Conservation (phyloP, 2,888 invertebrate genomes). For the Anoplius nigerrimus region DNA sequence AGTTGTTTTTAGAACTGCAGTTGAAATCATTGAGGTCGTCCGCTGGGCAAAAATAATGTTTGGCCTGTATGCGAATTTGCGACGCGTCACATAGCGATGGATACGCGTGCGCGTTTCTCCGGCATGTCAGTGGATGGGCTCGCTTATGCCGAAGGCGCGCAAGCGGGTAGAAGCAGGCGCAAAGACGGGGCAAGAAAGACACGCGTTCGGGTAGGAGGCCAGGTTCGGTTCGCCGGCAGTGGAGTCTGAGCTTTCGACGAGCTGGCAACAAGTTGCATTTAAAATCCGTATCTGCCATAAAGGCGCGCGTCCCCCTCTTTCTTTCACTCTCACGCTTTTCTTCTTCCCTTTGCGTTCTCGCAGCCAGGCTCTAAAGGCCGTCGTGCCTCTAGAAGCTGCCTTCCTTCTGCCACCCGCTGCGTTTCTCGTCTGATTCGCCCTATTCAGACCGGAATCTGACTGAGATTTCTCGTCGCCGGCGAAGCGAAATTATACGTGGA, state of each 20-base stretch:
- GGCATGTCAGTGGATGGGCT: too few relatives aligned
- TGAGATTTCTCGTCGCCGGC: conserved; percentile 22
- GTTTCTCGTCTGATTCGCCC: conserved; percentile 7
- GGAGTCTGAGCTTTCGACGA: conserved; percentile 43
- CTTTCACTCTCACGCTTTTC: not conserved
- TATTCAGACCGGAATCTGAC: conserved; percentile 25
- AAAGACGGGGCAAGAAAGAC: not conserved
- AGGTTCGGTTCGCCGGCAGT: conserved; percentile 15
- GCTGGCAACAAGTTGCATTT: conserved; percentile 68
- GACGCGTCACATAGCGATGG: too few relatives aligned
- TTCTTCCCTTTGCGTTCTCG: not conserved
- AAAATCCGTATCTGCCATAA: conserved; percentile 53
- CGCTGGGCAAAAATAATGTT: too few relatives aligned
- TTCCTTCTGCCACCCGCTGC: not conserved
- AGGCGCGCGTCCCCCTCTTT: not conserved
- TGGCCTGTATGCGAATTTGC: too few relatives aligned
- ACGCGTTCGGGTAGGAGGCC: conserved; percentile 30
- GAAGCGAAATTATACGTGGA: conserved; percentile 22
- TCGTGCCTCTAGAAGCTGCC: not conserved
- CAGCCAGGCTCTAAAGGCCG: too few relatives aligned
- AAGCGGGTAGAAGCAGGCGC: too few relatives aligned
- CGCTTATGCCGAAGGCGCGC: too few relatives aligned
- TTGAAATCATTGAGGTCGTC: too few relatives aligned
- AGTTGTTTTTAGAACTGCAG: too few relatives aligned
- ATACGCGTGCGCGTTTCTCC: too few relatives aligned